Base-by-base conservation (phyloP, 2,888 invertebrate genomes). In the Lobophora halterata region DNA sequence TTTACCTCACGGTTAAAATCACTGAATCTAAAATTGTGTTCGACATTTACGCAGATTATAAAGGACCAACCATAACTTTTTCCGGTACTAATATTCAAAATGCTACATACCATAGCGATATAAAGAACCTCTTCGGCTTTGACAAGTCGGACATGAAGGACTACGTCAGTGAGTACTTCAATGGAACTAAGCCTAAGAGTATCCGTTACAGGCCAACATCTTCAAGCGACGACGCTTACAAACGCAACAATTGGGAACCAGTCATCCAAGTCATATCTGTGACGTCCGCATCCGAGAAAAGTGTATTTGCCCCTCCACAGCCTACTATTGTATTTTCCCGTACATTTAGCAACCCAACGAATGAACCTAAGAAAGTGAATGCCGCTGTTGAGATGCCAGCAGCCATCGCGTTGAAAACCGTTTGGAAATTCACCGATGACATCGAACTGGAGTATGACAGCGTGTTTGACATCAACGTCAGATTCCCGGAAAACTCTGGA, bases 391-490 rank as follows among this genome's bases (percentile, higher is more conserved):
- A 24, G 8, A 37, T 37, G 28, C 42, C 42, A 1, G 32, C 37
- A n/a, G 36, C 36, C 1, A 33, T 42, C 1, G 23, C 42, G 7
- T 14, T 42, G 9, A 26, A 28, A 20, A 42, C 42, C 3, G 11
- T 11, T 5, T 42, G 42, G 42, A 27, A n/a, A 17, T 5, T 17
- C 2, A 6, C 17, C 3, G 12, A n/a, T 2, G 14, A 30, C 11
- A 10, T 12, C 3, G 16, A 28, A 3, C 5, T 17, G 6, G 16
- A 28, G 6, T 28, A 42, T n/a, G 36, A 42, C 13, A 33, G 32
- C 17, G 42, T 42, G 2, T 42, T 37, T 17, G 42, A 42, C 10
- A 32, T 42, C 3, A 36, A 42, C 5, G 36, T 42, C 0, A 23
- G 17, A 13, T 33, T 42, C 12, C 36, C 32, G 5, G 25, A 42